Conservation (phyloP, 64 coral and sea anemone genomes). For the Pocillopora damicornis region DNA sequence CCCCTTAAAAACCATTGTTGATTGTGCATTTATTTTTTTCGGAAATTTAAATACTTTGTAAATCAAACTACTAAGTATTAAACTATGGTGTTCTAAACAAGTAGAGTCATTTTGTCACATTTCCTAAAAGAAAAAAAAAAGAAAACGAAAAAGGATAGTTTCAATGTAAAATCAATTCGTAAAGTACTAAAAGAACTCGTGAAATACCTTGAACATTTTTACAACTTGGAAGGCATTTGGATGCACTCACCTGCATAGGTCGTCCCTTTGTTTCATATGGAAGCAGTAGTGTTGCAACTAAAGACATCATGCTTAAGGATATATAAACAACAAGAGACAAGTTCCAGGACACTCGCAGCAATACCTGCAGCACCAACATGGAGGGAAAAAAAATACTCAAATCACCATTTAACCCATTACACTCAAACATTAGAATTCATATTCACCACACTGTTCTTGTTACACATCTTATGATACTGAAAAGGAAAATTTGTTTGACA, state of each 20-base stretch:
- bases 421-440: neutral
- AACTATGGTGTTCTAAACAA: no score
- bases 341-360: conserved; percentile 34
- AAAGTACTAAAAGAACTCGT: neutral
- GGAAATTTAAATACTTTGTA: no score
- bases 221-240: neutral
- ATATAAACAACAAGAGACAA: conserved; percentile 48
- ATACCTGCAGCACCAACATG: conserved; percentile 5
- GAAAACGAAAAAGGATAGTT: neutral
- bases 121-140: neutral
- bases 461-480: neutral
- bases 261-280: conserved; percentile 61
- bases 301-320: conserved; percentile 12
- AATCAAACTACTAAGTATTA: no score
- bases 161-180: neutral
- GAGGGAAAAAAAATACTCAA: neutral
- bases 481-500: no score
- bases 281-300: conserved; percentile 25
- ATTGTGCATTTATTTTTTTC: no score
- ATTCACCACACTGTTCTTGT: neutral
- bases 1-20: no score
- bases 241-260: conserved; percentile 42
- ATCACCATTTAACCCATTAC: no score
- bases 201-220: neutral
- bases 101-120: neutral